Conservation (phyloP, 2,888 invertebrate genomes). For the Agriopis aurantiaria region DNA sequence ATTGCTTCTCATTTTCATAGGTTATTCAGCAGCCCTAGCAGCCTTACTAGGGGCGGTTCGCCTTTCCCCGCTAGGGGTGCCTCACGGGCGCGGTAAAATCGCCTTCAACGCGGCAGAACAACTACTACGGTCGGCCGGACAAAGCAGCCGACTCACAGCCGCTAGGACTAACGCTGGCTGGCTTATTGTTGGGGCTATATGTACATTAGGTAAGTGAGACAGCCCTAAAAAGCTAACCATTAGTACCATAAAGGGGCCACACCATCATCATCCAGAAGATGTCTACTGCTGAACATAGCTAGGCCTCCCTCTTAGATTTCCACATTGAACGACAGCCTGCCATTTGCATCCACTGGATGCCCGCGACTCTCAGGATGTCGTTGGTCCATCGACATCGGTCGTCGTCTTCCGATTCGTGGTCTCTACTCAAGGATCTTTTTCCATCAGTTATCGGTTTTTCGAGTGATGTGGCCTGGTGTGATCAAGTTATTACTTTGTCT, state of each 20-base stretch:
- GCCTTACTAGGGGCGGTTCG: conserved; percentile 97
- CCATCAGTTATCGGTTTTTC: no score
- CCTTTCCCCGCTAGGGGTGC: conserved; percentile 96
- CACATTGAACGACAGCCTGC: no score
- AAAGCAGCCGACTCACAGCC: conserved; percentile 97
- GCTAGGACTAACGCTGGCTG: conserved; percentile 99
- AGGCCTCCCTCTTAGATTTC: no score
- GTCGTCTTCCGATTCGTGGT: no score
- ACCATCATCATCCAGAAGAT: not conserved
- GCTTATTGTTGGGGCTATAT: conserved; percentile 98
- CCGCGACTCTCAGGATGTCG: no score
- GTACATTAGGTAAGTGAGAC: conserved; percentile 92
- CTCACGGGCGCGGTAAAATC: conserved; percentile 98
- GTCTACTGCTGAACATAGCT: no score
- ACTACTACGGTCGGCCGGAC: conserved; percentile 96
- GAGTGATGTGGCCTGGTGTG: no score
- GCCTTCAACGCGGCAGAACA: conserved; percentile 99
- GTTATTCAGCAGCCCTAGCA: conserved; percentile 97
- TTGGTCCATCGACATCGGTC: not conserved
- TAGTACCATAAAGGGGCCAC: no score
- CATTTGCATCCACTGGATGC: no score
- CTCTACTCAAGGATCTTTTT: no score
- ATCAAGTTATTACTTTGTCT: not conserved
- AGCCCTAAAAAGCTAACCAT: not conserved
- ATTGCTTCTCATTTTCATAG: conserved; percentile 62